Percentiles rank a stretch among this genome's conserved stretches.
phyloP scores from a whole-genome alignment of 2,113 vertebrate species.

The Sigmodon hispidus region DNA sequence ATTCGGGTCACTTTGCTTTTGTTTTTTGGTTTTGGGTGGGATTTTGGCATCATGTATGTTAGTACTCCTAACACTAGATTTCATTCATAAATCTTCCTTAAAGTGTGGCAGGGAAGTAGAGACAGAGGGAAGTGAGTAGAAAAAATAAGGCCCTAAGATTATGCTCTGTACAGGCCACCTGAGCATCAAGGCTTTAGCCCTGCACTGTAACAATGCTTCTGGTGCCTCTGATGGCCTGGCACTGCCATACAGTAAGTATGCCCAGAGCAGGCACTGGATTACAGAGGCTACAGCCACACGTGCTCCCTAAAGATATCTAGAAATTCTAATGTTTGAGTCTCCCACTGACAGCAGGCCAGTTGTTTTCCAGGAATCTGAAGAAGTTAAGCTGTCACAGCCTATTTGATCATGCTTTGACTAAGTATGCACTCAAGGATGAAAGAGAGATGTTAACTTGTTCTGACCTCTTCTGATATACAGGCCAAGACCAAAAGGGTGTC shows the following conservation, averaged over 20 bases:
- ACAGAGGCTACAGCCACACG: rapidly evolving
- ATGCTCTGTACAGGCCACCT: neutral
- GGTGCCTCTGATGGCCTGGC: neutral
- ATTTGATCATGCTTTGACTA: rapidly evolving
- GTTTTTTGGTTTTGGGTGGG: too few species aligned
- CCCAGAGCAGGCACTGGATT: neutral
- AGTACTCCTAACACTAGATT: rapidly evolving
- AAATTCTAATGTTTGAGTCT: neutral
- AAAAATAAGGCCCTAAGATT: neutral
- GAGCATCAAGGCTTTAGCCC: neutral
- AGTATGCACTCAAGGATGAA: rapidly evolving
- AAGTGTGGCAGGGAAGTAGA: neutral
- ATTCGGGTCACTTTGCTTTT: neutral
- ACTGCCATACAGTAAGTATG: rapidly evolving
- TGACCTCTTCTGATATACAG: neutral
- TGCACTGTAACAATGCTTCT: neutral
- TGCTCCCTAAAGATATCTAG: neutral
- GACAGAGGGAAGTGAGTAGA: neutral
- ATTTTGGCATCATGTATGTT: rapidly evolving
- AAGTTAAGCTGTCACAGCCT: rapidly evolving
- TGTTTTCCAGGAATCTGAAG: neutral
- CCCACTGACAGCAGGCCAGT: neutral
- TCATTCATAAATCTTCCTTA: neutral
- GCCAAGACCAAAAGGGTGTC: neutral
- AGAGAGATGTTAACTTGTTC: rapidly evolving